Percentiles rank a stretch among this genome's conserved stretches.
Evolutionary conservation across 53 echinoderm and acorn worm genomes (phyloP).

Genomic region (Hippasteria phrygiana): DNA sequence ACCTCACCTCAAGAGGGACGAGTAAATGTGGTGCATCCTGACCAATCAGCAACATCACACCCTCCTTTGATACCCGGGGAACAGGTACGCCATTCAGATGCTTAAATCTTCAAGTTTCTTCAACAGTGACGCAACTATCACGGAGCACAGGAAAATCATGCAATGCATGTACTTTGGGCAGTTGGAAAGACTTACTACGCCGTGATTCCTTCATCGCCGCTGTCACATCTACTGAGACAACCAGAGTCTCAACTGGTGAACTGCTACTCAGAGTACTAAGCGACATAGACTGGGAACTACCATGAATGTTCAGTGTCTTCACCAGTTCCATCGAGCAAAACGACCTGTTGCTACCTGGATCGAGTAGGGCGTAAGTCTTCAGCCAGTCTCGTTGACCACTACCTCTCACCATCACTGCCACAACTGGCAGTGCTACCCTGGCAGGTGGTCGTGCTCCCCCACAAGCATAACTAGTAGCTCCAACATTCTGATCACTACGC

Average conservation of each 20-base stretch:
- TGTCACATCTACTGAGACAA: conserved; percentile 18
- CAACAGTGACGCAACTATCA: conserved; percentile 22
- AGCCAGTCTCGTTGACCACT: conserved; percentile 24
- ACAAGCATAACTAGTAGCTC: conserved; percentile 30
- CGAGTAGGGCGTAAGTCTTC: conserved; percentile 31
- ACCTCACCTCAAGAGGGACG: conserved; percentile 55
- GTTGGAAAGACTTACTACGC: conserved; percentile 17
- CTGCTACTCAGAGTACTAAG: conserved; percentile 36
- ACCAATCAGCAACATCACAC: conserved; percentile 54
- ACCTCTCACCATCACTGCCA: conserved; percentile 33
- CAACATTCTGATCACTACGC: not conserved
- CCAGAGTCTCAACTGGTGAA: not conserved
- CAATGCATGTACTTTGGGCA: conserved; percentile 42
- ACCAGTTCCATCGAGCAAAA: conserved; percentile 35
- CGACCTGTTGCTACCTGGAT: conserved; percentile 33
- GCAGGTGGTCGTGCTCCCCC: not conserved
- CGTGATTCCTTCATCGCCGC: not conserved
- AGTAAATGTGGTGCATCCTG: too few relatives aligned
- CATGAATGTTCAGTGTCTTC: conserved; percentile 22
- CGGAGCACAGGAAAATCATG: conserved; percentile 18
- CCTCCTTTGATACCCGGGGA: conserved; percentile 36
- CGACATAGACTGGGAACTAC: conserved; percentile 8
- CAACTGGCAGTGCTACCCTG: conserved; percentile 36
- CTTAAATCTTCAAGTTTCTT: conserved; percentile 16
- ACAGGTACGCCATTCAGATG: conserved; percentile 48